These are phyloP conservation scores for Corydoras sp. DNA, from an alignment of 2,113 vertebrate genomes.

Conservation along the genomic window DNA sequence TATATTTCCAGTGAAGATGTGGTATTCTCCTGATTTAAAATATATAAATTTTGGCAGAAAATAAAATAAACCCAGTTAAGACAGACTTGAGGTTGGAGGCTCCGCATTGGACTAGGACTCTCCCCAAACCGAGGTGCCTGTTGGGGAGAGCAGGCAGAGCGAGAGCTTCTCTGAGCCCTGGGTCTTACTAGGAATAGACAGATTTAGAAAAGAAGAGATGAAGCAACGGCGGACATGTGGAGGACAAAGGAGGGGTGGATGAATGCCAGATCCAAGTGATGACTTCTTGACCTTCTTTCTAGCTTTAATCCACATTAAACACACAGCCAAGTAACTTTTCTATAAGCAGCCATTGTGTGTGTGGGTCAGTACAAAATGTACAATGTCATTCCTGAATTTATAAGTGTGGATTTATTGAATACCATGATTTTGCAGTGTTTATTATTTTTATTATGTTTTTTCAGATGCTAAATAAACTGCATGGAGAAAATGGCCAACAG, in stretches of 20 bases:
- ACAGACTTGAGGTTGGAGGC: conserved; percentile 21
- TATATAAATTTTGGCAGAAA: not conserved
- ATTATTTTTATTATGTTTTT: no score
- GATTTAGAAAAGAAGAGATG: conserved; percentile 36
- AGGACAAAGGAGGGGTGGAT: conserved; percentile 42
- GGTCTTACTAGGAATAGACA: conserved; percentile 40
- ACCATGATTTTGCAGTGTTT: not conserved
- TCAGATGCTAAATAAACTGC: no score
- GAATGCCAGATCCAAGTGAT: conserved; percentile 50
- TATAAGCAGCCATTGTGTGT: not conserved
- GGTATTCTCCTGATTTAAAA: not conserved
- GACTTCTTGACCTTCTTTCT: conserved; percentile 65
- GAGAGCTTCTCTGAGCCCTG: conserved; percentile 33
- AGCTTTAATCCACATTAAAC: conserved; percentile 61
- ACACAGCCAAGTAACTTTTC: conserved; percentile 12
- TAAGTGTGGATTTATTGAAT: not conserved
- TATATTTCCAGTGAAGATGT: not conserved
- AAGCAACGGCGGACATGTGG: conserved; percentile 38
- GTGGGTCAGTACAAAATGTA: not conserved
- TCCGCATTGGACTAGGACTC: conserved; percentile 51
- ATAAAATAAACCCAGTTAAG: not conserved
- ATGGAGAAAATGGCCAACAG: no score
- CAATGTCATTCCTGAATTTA: not conserved
- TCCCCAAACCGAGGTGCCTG: conserved; percentile 51
- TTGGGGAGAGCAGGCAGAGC: conserved; percentile 29